Conservation (phyloP, 2,888 invertebrate genomes). For the Atrina japonica region DNA sequence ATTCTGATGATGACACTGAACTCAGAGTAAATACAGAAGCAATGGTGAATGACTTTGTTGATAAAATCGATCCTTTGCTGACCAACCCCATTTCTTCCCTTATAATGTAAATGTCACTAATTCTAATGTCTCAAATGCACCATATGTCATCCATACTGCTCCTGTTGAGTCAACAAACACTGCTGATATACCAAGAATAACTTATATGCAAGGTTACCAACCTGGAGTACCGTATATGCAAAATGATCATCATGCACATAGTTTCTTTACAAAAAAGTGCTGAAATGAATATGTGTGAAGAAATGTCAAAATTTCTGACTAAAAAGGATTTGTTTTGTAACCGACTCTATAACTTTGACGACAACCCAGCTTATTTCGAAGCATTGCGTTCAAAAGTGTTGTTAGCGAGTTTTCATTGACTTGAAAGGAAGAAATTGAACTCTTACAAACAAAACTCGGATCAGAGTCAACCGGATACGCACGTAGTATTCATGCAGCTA, state of each 20-base stretch:
- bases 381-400: slow-evolving; percentile 7
- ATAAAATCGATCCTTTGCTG: neutral
- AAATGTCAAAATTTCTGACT: slow-evolving; percentile 16
- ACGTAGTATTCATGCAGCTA: slow-evolving; percentile 9
- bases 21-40: neutral
- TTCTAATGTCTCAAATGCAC: neutral
- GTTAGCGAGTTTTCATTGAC: slow-evolving; percentile 9
- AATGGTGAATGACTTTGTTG: neutral
- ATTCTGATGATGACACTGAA: slow-evolving; percentile 2
- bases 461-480: slow-evolving; percentile 8
- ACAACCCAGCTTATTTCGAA: slow-evolving; percentile 15
- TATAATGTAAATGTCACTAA: neutral
- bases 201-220: neutral
- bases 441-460: slow-evolving; percentile 11
- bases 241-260: too few species aligned
- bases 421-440: slow-evolving; percentile 3
- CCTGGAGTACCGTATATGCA: neutral
- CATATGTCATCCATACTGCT: neutral
- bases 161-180: neutral
- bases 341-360: slow-evolving; percentile 12
- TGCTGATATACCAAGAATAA: neutral
- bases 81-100: neutral
- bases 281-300: slow-evolving; percentile 6
- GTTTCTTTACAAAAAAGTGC: neutral
- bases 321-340: slow-evolving; percentile 11